A percentile compares a stretch with the other conserved stretches of the same genome.
Conservation (phyloP, 1,140 invertebrate genomes). For the Solenopsis fugax region DNA sequence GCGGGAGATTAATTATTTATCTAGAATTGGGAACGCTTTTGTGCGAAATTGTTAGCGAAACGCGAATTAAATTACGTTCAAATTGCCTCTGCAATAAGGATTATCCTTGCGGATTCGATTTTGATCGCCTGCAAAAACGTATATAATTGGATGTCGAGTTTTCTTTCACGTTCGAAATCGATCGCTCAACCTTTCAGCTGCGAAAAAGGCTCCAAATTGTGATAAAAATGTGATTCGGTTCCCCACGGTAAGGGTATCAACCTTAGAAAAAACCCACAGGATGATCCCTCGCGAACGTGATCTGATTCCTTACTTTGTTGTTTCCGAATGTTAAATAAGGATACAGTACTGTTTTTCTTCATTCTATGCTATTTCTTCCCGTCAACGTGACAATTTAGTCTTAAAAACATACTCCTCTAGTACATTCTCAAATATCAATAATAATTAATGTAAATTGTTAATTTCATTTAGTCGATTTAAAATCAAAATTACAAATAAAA, state of each 20-base stretch:
- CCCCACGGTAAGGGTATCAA: neutral
- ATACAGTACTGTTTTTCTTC: neutral
- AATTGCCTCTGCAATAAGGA: too few species aligned
- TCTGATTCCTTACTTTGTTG: constrained; percentile 19
- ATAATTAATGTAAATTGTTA: too few species aligned
- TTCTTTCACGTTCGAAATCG: neutral
- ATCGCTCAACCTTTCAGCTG: neutral
- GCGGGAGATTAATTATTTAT: constrained; percentile 21
- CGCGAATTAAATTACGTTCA: neutral
- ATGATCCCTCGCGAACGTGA: constrained; percentile 8
- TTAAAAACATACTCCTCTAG: too few species aligned
- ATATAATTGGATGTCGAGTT: constrained; percentile 26
- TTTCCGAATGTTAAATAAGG: neutral
- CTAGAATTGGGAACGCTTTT: neutral
- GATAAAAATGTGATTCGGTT: neutral
- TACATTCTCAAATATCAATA: too few species aligned
- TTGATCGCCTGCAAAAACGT: constrained; percentile 50
- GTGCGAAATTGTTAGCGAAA: neutral
- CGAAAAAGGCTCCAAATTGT: neutral
- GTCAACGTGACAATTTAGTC: neutral
- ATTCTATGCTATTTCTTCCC: neutral
- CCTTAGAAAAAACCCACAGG: neutral
- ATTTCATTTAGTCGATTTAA: too few species aligned
- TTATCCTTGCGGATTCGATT: constrained; percentile 7
- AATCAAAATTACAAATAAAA: too few species aligned